These are phyloP conservation scores for Pterocles gutturalis DNA, from an alignment of 2,113 vertebrate genomes.

Conservation along the genomic window DNA sequence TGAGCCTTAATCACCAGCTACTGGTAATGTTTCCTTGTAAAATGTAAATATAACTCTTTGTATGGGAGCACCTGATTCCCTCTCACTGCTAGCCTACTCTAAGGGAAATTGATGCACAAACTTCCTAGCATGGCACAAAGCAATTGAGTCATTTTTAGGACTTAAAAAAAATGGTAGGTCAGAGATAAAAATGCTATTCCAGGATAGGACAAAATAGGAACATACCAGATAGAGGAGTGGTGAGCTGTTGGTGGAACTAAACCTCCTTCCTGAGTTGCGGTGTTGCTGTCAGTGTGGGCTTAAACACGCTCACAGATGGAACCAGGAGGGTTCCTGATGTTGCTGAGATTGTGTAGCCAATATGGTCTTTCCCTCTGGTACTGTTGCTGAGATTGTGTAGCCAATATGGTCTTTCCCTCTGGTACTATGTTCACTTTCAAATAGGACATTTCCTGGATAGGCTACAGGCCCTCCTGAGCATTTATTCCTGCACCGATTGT, in stretches of 20 bases:
- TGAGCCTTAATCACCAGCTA: neutral
- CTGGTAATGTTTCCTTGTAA: neutral
- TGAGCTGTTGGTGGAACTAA: neutral
- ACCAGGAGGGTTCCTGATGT: neutral
- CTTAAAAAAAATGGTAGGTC: no score
- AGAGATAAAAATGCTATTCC: neutral
- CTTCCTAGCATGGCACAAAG: neutral
- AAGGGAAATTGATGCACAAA: neutral
- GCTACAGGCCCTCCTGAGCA: neutral
- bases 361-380: neutral
- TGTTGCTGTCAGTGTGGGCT: neutral
- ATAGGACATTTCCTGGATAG: neutral
- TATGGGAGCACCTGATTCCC: neutral
- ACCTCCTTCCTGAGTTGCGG: neutral
- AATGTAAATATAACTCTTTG: neutral
- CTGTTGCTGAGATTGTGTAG: neutral
- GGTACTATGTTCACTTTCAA: neutral
- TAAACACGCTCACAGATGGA: neutral
- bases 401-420: neutral
- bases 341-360: neutral
- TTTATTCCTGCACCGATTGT: neutral
- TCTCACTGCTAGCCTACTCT: rapidly evolving
- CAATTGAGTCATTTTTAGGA: neutral
- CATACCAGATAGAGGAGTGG: neutral
- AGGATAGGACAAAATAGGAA: neutral